Base-by-base conservation (phyloP, 2,797 vertebrate species). In the Epinephelus malabaricus region DNA sequence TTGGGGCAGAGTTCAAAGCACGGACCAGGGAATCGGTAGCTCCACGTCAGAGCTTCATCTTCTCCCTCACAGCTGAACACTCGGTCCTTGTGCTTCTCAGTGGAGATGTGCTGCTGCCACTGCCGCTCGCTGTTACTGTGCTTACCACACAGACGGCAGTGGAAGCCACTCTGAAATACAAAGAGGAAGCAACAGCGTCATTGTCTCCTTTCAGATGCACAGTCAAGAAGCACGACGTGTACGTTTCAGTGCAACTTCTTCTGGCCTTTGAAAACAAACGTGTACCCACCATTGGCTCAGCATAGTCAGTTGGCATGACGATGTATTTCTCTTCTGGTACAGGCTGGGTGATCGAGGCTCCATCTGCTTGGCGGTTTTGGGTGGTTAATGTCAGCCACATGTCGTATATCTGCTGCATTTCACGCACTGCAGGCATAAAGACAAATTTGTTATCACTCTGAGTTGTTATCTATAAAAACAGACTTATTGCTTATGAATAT, bases 51-150 rank as follows among this genome's bases (percentile, higher is more conserved):
- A 34, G 95, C 96, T 90, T 98, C 96, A 0, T 96, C 95, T 66
- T 96, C 95, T 8, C 93, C 94, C 59, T 95, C 95, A 4, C 1
- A 97, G 95, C 96, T 97, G 94, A 99, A 98, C 83, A 99, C 96
- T 34, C 97, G 94, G 85, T 99, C 97, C 88, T 99, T 99, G 95
- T 99, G 98, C 80, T 97, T 98, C 93, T 98, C 97, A 0, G 97
- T 95, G 80, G 97, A 96, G 92, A 99, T 97, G 90, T 99, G 98
- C 89, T 96, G 96, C 91, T 97, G 97, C 98, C 98, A 99, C 91
- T 99, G 98, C n/a, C 97, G 97, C 92, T 98, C 96, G 50, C 98
- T 96, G 94, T 99, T 99, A 86, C 98, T 98, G 95, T 98, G 97
- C 83, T 95, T 98, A 45, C 97, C 97, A 1, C 98, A 99, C 72